Base-by-base conservation (phyloP, 2,888 invertebrate species). In the Vesta saturnalis region DNA sequence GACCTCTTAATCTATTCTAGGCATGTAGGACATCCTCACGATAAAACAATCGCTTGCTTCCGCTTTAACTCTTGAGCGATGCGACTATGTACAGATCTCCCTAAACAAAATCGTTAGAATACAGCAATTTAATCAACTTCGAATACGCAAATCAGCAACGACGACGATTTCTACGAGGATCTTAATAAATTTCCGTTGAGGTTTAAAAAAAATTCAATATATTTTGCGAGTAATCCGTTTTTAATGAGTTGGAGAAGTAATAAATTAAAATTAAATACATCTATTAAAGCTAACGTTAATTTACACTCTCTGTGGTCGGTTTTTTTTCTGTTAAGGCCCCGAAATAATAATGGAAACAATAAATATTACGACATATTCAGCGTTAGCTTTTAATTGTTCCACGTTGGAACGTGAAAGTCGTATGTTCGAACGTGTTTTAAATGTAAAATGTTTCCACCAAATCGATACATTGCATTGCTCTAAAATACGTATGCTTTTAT, bases 21-120 rank as follows among this genome's bases (percentile, higher is more conserved):
- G 39, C 52, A 15, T 60, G 47, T 68, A 59, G 68, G 46, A 68
- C 68, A 64, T 68, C 64, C 69, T 69, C 57, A 55, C 23, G 69
- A 69, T 69, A 69, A 64, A 64, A 55, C 63, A 67, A 67, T 67
- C 67, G 54, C 54, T 19, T 5, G 35, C 39, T 58, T 58, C 39
- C 57, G 39, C 35, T 23, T 49, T n/a, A 39, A 57, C 57, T 23
- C 30, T 10, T n/a, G n/a, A n/a, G 39, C 39, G 39, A 39, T 39
- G 8, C 15, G 15, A 5, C 14, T n/a, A 23, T 23, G 21, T 23
- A 21, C 15, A 35, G 58, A 35, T 30, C 6, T 19, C 58, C 30
- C 55, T 35, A 35, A 58, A 35, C 19, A 58, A 58, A 58, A 35
- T 35, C 58, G 30, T 58, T 35, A 58, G 39, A 43, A 19, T 35